These are phyloP conservation scores for Catharus bicknelli DNA, from an alignment of 2,113 vertebrate genomes.

Conservation along the genomic window DNA sequence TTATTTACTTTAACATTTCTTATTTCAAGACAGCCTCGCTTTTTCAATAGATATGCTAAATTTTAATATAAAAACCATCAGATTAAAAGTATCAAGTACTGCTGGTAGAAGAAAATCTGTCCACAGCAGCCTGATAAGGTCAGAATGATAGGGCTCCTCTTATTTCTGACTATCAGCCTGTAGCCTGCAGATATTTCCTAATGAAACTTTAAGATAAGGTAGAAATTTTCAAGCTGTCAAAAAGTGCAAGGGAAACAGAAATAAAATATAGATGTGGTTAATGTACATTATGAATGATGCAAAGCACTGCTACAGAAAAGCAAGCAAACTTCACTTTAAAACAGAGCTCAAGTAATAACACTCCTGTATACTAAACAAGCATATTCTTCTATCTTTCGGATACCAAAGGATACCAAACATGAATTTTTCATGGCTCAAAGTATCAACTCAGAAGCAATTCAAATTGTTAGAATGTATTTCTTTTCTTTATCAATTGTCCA, in stretches of 20 bases:
- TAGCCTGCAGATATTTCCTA: constrained; percentile 43
- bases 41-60: neutral
- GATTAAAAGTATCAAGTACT: constrained; percentile 19
- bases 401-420: neutral
- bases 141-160: constrained; percentile 12
- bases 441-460: neutral
- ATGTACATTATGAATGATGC: neutral
- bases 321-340: neutral
- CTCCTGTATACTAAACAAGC: neutral
- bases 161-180: constrained; percentile 49
- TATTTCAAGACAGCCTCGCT: neutral
- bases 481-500: neutral
- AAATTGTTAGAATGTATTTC: neutral
- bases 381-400: neutral
- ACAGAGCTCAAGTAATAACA: neutral
- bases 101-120: neutral
- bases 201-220: constrained; percentile 42
- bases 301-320: neutral
- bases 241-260: constrained; percentile 22
- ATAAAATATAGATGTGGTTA: constrained; percentile 1
- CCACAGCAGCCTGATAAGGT: neutral
- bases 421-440: neutral
- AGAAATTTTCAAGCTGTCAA: constrained; percentile 56
- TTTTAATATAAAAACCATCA: constrained; percentile 21
- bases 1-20: neutral